These are phyloP conservation scores for Embidobia sp. DNA, from an alignment of 2,888 invertebrate genomes.

Conservation along the genomic window DNA sequence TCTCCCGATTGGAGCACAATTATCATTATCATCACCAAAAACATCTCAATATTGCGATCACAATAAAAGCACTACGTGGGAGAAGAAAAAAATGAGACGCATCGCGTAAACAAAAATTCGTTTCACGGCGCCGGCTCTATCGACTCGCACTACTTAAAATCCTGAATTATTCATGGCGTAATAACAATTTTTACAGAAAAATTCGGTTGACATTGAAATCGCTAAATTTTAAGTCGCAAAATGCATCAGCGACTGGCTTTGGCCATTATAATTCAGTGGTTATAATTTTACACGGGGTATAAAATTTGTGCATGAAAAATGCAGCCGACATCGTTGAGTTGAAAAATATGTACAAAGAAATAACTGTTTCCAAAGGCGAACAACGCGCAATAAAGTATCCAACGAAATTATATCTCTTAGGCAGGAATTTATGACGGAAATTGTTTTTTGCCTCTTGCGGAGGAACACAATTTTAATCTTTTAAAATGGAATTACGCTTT, in stretches of 20 bases:
- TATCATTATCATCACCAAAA: too few species aligned
- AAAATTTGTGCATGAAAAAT: constrained; percentile 34
- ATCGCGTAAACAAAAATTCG: constrained; percentile 19
- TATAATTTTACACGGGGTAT: constrained; percentile 36
- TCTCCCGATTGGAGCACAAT: too few species aligned
- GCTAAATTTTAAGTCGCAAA: constrained; percentile 19
- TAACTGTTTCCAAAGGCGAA: constrained; percentile 23
- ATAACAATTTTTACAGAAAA: constrained; percentile 41
- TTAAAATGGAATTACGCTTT: too few species aligned
- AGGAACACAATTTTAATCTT: too few species aligned
- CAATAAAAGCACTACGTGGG: too few species aligned
- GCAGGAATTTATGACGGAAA: too few species aligned
- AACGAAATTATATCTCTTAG: too few species aligned
- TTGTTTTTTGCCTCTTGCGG: too few species aligned
- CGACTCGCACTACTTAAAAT: constrained; percentile 40
- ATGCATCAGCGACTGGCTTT: constrained; percentile 20
- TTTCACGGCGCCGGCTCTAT: constrained; percentile 9
- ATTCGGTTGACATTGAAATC: constrained; percentile 39
- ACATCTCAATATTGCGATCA: too few species aligned
- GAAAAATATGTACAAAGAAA: constrained; percentile 31
- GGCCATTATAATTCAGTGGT: constrained; percentile 19
- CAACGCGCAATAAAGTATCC: too few species aligned
- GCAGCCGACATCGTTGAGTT: constrained; percentile 11
- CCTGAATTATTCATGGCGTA: constrained; percentile 39
- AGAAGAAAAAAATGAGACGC: too few species aligned